These are phyloP conservation scores for Meliscaeva auricollis DNA, from an alignment of 2,888 invertebrate species.

Conservation along the genomic window DNA sequence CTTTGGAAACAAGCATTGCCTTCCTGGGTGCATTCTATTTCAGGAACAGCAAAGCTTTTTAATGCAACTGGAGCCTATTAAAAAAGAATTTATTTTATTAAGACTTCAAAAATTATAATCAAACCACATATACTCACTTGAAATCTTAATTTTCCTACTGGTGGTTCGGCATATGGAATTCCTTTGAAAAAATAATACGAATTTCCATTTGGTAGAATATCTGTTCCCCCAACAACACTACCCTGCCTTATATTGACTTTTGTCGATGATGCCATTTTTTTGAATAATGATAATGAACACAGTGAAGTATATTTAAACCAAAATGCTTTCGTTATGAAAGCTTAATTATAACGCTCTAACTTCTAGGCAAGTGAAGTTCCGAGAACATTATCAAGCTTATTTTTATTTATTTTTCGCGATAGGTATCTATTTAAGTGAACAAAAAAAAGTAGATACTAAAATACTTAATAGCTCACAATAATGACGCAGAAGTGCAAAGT, in stretches of 20 bases:
- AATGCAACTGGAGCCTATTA: slow-evolving; percentile 81
- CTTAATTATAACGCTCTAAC: neutral
- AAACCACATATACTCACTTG: slow-evolving; percentile 78
- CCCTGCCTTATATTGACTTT: slow-evolving; percentile 84
- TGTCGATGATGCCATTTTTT: slow-evolving; percentile 14
- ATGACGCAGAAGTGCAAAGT: no score
- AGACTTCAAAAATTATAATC: no score
- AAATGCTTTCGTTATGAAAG: neutral
- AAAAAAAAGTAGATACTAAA: no score
- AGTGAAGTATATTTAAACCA: neutral
- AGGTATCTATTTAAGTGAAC: no score
- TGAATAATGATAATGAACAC: neutral
- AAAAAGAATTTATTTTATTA: neutral
- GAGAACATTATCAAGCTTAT: no score
- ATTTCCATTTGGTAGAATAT: slow-evolving; percentile 82
- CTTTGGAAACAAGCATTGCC: slow-evolving; percentile 78
- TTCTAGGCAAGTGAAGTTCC: no score
- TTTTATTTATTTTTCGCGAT: no score
- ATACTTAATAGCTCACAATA: no score
- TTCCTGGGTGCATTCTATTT: slow-evolving; percentile 82
- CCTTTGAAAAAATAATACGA: slow-evolving; percentile 85
- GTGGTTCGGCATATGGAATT: slow-evolving; percentile 86
- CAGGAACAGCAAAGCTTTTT: slow-evolving; percentile 78
- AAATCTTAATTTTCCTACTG: slow-evolving; percentile 84
- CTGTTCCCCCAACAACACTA: slow-evolving; percentile 84